Evolutionary conservation across 2,113 vertebrate genomes (phyloP).

Genomic region (Ameiurus melas): DNA sequence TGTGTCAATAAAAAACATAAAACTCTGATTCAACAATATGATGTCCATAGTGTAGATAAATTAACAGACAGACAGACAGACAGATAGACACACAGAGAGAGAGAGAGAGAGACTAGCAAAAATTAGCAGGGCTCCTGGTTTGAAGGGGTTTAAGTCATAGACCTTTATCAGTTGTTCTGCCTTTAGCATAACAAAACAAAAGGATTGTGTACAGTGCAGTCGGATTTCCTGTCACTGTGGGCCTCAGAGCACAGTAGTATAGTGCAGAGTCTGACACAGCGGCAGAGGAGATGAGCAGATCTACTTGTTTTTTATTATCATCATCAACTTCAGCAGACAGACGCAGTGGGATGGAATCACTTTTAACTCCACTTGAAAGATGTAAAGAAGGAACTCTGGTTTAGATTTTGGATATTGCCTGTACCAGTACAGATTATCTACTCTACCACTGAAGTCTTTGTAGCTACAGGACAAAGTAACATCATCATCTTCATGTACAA

Average conservation of each 20-base stretch:
- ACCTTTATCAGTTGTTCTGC: too few relatives aligned
- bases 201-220: too few relatives aligned
- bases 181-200: not conserved
- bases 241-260: constrained; percentile 30
- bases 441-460: not conserved
- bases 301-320: not conserved
- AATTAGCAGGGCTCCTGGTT: too few relatives aligned
- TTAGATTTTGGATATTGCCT: not conserved
- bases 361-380: not conserved
- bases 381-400: constrained; percentile 22
- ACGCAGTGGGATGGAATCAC: not conserved
- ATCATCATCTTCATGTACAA: not conserved
- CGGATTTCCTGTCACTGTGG: too few relatives aligned
- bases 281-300: constrained; percentile 29
- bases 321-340: constrained; percentile 10
- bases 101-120: too few relatives aligned
- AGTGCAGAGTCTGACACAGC: constrained; percentile 42
- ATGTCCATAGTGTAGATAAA: too few relatives aligned
- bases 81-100: too few relatives aligned
- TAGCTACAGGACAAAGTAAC: constrained; percentile 24
- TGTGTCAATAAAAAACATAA: too few relatives aligned
- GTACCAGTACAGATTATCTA: not conserved
- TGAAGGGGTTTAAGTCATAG: too few relatives aligned
- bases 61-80: too few relatives aligned
- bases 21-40: too few relatives aligned